Percentiles rank a stretch among this genome's conserved stretches.
phyloP scores from a whole-genome alignment of 2,797 vertebrate genomes.

The Vespertilio murinus region DNA sequence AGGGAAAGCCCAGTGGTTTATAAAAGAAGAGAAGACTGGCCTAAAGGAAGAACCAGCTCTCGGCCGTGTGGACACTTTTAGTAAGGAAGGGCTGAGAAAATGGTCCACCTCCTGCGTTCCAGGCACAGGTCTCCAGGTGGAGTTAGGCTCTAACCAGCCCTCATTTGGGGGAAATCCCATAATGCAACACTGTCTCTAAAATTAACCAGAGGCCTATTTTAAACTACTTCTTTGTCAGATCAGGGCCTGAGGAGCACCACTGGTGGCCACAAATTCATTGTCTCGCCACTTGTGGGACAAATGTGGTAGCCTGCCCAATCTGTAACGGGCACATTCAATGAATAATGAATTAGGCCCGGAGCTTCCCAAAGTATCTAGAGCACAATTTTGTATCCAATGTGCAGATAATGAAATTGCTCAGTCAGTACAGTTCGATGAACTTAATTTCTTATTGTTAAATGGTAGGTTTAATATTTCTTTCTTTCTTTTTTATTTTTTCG shows the following conservation, averaged over 20 bases:
- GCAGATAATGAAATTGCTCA: constrained; percentile 31
- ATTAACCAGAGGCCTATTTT: not conserved
- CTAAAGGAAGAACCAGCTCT: constrained; percentile 19
- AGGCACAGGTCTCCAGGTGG: not conserved
- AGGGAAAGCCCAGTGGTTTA: not conserved
- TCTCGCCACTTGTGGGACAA: not conserved
- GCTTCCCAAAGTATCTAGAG: not conserved
- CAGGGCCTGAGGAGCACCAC: not conserved
- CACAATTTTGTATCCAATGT: not conserved
- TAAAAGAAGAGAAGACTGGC: constrained; percentile 5
- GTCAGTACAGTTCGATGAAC: not conserved
- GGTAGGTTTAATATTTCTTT: not conserved
- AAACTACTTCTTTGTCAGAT: not conserved
- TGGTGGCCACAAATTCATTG: not conserved
- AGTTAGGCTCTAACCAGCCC: constrained; percentile 33
- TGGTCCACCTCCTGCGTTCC: not conserved
- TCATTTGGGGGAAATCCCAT: constrained; percentile 37
- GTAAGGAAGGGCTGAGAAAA: constrained; percentile 25
- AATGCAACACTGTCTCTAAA: constrained; percentile 27
- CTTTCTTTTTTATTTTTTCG: not conserved
- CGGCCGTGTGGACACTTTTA: not conserved
- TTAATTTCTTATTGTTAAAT: constrained; percentile 52
- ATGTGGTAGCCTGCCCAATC: not conserved
- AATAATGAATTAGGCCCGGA: not conserved
- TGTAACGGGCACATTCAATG: not conserved